These are phyloP conservation scores for Setipinna tenuifilis DNA, from an alignment of 2,797 vertebrate species.

Conservation along the genomic window DNA sequence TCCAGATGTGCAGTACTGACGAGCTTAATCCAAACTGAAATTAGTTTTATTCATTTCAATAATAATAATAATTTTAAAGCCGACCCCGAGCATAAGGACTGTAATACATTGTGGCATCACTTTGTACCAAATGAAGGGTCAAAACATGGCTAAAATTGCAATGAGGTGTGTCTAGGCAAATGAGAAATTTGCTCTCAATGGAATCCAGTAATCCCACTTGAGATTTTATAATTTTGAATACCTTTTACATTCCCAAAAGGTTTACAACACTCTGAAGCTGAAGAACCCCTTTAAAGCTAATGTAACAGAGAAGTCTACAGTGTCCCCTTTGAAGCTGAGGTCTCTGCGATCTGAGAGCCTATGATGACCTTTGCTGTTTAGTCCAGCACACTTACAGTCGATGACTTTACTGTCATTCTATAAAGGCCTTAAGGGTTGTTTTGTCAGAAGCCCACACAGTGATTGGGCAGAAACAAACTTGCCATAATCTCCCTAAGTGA, in stretches of 20 bases:
- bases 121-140: no score
- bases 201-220: background rate
- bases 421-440: background rate
- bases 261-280: background rate
- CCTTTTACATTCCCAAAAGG: background rate
- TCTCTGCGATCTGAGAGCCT: background rate
- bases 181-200: no score
- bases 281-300: no score
- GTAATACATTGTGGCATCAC: no score
- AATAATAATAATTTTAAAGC: no score
- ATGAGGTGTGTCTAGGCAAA: no score
- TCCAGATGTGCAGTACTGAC: background rate
- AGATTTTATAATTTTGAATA: background rate
- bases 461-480: background rate
- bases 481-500: background rate
- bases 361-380: background rate
- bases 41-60: background rate
- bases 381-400: background rate
- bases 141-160: no score
- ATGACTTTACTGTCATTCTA: background rate
- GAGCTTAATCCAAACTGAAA: background rate
- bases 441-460: background rate
- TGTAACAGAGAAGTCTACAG: no score
- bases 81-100: no score
- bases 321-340: background rate